Conservation (phyloP, 2,113 vertebrate species). For the Mugil cephalus region DNA sequence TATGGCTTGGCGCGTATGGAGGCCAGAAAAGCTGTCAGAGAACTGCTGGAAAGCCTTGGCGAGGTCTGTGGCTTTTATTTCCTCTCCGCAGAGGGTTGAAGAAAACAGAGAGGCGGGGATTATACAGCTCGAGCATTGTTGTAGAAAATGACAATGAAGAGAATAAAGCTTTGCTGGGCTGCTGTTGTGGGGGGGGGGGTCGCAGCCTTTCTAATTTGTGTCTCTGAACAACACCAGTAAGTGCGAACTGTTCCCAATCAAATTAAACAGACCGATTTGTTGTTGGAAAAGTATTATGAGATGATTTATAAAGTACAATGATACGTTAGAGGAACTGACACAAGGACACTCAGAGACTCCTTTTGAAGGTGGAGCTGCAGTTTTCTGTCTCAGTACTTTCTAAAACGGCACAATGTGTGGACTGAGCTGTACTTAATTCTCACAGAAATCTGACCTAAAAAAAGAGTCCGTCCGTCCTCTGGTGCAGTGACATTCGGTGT, state of each 20-base stretch:
- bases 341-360: constrained; percentile 5
- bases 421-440: constrained; percentile 37
- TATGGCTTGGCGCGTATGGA: not conserved
- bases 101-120: constrained; percentile 56
- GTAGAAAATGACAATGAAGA: constrained; percentile 57
- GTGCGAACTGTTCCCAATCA: constrained; percentile 34
- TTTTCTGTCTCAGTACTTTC: constrained; percentile 40
- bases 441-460: constrained; percentile 27
- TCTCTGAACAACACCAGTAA: constrained; percentile 30
- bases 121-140: constrained; percentile 60
- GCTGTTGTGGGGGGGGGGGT: constrained; percentile 50
- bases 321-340: constrained; percentile 12
- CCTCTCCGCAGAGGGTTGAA: constrained; percentile 49
- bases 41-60: constrained; percentile 36
- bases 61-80: constrained; percentile 58
- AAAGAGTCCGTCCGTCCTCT: constrained; percentile 11
- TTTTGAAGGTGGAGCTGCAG: constrained; percentile 30
- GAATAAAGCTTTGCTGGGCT: constrained; percentile 63
- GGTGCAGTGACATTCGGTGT: constrained; percentile 8
- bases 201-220: constrained; percentile 26
- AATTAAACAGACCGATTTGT: constrained; percentile 30
- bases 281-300: constrained; percentile 2
- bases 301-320: constrained; percentile 29
- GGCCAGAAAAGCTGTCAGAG: constrained; percentile 18
- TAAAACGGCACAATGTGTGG: constrained; percentile 28